These are phyloP conservation scores for Carettochelys insculpta DNA, from an alignment of 2,113 vertebrate species.

Conservation along the genomic window DNA sequence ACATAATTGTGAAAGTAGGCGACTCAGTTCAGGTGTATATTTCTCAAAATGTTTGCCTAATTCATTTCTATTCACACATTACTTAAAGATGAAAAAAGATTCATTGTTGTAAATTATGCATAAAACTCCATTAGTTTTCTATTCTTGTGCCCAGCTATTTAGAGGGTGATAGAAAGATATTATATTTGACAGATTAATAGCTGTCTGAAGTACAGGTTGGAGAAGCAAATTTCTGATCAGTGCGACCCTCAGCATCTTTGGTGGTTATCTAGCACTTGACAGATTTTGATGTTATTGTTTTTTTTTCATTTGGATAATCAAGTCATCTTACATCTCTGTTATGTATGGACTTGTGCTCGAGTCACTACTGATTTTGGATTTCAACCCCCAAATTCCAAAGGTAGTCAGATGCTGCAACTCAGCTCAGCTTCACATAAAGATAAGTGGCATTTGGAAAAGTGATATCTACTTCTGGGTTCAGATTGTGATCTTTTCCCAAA, in stretches of 20 bases:
- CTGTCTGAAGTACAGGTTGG: conserved; percentile 29
- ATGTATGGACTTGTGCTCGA: neutral
- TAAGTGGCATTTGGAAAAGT: neutral
- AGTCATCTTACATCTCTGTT: neutral
- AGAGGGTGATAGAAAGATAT: neutral
- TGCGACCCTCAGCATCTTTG: neutral
- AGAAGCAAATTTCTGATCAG: conserved; percentile 2
- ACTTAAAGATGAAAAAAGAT: neutral
- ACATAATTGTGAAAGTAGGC: neutral
- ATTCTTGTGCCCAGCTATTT: neutral
- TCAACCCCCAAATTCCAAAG: neutral
- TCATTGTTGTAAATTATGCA: neutral
- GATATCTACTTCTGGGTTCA: neutral
- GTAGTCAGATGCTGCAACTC: neutral
- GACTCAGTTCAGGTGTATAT: neutral
- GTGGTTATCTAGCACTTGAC: neutral
- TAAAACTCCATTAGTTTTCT: neutral
- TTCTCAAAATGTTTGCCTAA: neutral
- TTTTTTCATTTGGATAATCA: neutral
- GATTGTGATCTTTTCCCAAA: neutral
- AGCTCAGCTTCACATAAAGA: neutral
- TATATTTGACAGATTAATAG: conserved; percentile 14
- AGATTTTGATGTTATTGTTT: neutral
- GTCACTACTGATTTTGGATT: neutral
- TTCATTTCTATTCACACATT: neutral